Evolutionary conservation across 2,888 invertebrate species (phyloP).

Genomic region (Cactoblastis cactorum): DNA sequence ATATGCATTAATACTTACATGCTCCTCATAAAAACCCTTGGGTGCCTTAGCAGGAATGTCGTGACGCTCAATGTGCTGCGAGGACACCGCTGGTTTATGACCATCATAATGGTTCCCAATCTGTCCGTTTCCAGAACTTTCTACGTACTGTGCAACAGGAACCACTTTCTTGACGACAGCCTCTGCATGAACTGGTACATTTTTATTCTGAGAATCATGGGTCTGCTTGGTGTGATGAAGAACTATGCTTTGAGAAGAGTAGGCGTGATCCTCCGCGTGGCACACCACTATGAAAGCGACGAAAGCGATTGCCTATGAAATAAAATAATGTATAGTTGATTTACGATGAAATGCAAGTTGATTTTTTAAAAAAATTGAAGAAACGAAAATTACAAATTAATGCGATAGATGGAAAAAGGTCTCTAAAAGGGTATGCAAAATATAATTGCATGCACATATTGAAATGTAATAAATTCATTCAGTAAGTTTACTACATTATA

Average conservation of each 20-base stretch:
- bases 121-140: neutral
- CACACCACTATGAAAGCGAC: slow-evolving; percentile 19
- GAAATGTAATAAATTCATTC: no score
- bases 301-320: slow-evolving; percentile 9
- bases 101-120: neutral
- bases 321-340: neutral
- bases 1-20: no score
- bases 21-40: slow-evolving; percentile 33
- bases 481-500: no score
- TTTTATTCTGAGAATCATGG: slow-evolving; percentile 6
- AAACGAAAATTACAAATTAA: no score
- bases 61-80: slow-evolving; percentile 33
- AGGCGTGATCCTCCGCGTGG: slow-evolving; percentile 35
- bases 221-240: slow-evolving; percentile 24
- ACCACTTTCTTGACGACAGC: neutral
- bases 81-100: neutral
- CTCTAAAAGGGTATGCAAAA: no score
- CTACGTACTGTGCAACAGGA: neutral
- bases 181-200: slow-evolving; percentile 7
- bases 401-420: no score
- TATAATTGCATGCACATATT: no score
- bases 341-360: no score
- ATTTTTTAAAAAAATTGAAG: no score
- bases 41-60: slow-evolving; percentile 44
- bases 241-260: slow-evolving; percentile 41